phyloP scores from a whole-genome alignment of 2,797 vertebrate genomes.

The Sebastes kiyomatsui region DNA sequence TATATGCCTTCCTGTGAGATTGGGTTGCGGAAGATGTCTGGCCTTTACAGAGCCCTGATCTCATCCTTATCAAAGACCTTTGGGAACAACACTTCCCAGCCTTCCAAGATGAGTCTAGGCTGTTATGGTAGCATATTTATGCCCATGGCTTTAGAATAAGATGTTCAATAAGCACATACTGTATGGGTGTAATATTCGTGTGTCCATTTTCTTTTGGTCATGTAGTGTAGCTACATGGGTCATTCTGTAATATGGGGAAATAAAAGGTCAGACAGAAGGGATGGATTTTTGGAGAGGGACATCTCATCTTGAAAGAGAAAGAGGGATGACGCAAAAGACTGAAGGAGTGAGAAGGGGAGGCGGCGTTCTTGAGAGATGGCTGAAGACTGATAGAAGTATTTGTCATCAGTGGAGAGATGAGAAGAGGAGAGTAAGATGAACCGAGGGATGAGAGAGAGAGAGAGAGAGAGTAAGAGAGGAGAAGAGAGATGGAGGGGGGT shows the following conservation, averaged over 20 bases:
- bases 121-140: background rate
- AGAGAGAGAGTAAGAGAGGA: slow-evolving; percentile 22
- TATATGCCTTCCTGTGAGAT: too few species aligned
- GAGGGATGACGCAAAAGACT: slow-evolving; percentile 33
- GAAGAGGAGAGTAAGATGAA: slow-evolving; percentile 41
- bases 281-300: slow-evolving; percentile 15
- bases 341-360: slow-evolving; percentile 41
- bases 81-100: too few species aligned
- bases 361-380: slow-evolving; percentile 46
- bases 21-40: background rate
- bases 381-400: slow-evolving; percentile 61
- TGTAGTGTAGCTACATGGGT: background rate
- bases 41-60: background rate
- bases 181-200: background rate
- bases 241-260: background rate
- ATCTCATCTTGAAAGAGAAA: slow-evolving; percentile 43
- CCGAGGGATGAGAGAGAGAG: slow-evolving; percentile 27
- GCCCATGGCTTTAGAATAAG: background rate
- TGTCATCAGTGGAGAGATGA: slow-evolving; percentile 50
- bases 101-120: background rate
- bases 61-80: background rate
- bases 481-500: slow-evolving; percentile 52
- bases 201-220: background rate
- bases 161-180: background rate
- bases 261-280: slow-evolving; percentile 1